Evolutionary conservation across 2,888 invertebrate species (phyloP).

Genomic region (Heliconius sara): DNA sequence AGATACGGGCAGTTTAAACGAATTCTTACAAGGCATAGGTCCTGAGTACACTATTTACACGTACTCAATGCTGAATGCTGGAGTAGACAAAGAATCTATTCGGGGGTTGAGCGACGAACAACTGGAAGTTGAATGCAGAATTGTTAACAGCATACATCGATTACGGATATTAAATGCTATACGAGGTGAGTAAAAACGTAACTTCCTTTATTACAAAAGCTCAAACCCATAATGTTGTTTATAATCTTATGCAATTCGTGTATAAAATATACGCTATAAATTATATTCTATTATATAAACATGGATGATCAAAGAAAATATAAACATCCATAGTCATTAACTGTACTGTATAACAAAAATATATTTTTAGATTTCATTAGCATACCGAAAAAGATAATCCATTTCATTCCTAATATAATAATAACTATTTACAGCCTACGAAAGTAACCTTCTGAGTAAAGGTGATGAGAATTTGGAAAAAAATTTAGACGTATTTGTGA

Average conservation of each 20-base stretch:
- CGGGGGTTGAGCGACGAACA: conserved; percentile 95
- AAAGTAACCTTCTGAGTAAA: conserved; percentile 86
- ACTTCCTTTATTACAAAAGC: background rate
- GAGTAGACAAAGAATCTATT: conserved; percentile 95
- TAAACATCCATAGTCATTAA: conserved; percentile 19
- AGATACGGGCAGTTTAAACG: conserved; percentile 95
- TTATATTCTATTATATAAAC: conserved; percentile 20
- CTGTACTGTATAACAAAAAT: background rate
- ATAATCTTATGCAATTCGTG: conserved; percentile 14
- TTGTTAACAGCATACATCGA: conserved; percentile 97
- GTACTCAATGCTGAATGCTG: conserved; percentile 97
- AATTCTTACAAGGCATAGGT: conserved; percentile 92
- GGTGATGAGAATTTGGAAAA: conserved; percentile 93
- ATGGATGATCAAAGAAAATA: conserved; percentile 13
- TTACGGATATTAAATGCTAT: conserved; percentile 95
- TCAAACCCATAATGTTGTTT: conserved; percentile 17
- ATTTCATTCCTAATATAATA: background rate
- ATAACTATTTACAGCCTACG: conserved; percentile 78
- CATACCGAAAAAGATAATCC: background rate
- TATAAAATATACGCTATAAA: conserved; percentile 13
- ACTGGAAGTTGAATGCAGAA: conserved; percentile 94
- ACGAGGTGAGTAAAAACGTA: conserved; percentile 78
- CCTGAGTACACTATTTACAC: conserved; percentile 97
- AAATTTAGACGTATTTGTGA: conserved; percentile 98
- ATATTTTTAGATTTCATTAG: background rate